Evolutionary conservation across 2,888 invertebrate genomes (phyloP), one percentile per base, ranked within the genome.

Genomic region (Plagodis dolabraria): DNA sequence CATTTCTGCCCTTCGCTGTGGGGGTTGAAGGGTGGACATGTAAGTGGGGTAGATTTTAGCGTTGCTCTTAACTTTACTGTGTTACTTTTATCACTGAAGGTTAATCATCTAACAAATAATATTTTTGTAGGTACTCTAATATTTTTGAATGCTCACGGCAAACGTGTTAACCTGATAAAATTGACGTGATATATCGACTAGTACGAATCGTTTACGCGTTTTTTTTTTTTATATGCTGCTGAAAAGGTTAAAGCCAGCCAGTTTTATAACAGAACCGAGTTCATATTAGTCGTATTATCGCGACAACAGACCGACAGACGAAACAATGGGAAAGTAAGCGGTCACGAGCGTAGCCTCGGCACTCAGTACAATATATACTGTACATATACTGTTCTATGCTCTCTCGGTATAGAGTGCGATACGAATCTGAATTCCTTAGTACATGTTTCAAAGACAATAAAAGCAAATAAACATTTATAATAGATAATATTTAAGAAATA

Each of bases 261-360:
- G 54, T 42, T 34, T 7, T 33, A 10, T 22, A 7, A n/a, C 34
- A 12, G 9, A 12, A 42, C 8, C n/a, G 9, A 44, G 56, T 53
- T 53, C 49, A 45, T 57, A 60, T 53, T 36, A 36, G 36, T 60
- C 57, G 55, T 63, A 44, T 60, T 57, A 34, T 48, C 8, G n/a
- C 43, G 57, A 72, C 71, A 75, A 79, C 72, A 67, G 74, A 73
- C 71, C 57, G 52, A 55, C 71, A 61, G 59, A 53, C 67, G 66
- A 69, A 75, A 77, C 77, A 79, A 83, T 76, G 69, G 79, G 77
- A 81, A 85, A 85, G 86, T 76, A 85, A 86, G 87, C 87, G 87
- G 85, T 87, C 87, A 87, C 85, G 82, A 81, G 79, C 71, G 77
- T 74, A 79, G 79, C 77, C 67, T 71, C 75, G 78, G 46, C 53